Conservation (phyloP, 1,140 invertebrate species). For the Pseudobourletiella spinata region DNA sequence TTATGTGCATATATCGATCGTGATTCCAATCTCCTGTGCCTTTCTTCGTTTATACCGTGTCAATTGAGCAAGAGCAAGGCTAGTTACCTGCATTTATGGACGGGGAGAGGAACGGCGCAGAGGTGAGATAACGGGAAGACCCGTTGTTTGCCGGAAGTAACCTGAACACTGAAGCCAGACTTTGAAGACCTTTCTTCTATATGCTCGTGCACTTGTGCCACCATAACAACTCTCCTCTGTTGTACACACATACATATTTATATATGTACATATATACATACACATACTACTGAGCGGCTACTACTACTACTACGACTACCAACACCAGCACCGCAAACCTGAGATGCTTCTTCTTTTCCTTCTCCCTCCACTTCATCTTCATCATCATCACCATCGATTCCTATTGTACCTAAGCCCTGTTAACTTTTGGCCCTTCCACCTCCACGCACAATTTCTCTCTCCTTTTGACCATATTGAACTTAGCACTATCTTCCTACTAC, state of each 20-base stretch:
- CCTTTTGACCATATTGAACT: not conserved
- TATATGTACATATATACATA: too few species aligned
- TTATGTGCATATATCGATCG: not conserved
- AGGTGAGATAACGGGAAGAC: constrained; percentile 36
- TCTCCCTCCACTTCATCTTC: constrained; percentile 4
- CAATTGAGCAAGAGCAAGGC: not conserved
- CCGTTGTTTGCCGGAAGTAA: constrained; percentile 36
- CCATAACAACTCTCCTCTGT: too few species aligned
- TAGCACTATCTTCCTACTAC: not conserved
- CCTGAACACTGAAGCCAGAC: constrained; percentile 11
- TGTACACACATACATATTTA: too few species aligned
- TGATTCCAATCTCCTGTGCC: not conserved
- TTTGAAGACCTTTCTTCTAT: constrained; percentile 16
- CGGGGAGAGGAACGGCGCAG: not conserved
- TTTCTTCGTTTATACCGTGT: not conserved
- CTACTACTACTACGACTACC: too few species aligned
- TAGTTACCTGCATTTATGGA: not conserved
- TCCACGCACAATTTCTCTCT: not conserved
- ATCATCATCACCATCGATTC: not conserved
- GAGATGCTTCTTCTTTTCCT: constrained; percentile 7
- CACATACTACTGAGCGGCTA: too few species aligned
- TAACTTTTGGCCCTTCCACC: not conserved
- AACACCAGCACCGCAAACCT: too few species aligned
- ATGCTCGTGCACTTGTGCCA: not conserved
- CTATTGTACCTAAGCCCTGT: not conserved